Evolutionary conservation across 2,113 vertebrate species (phyloP), one percentile per base, ranked within the genome.

Genomic region (Martes martes): DNA sequence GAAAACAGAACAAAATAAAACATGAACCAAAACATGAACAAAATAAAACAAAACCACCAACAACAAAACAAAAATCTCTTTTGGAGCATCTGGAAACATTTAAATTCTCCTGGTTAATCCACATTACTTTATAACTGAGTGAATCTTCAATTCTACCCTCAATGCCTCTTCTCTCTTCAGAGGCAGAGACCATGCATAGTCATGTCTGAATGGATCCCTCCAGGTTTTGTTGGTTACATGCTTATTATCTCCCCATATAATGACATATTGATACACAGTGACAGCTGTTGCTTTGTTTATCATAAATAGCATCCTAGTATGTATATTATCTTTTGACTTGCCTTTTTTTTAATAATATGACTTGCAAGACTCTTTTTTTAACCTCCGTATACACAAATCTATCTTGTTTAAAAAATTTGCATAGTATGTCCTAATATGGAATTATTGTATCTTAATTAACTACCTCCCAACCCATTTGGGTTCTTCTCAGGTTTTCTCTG

Each of bases 141-240:
- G 71, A 65, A 21, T 67, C 23, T 80, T 59, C 26, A 52, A 52
- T 16, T 11, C 10, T 28, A 4, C 24, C 55, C 4, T 65, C 7
- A 0, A 10, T 2, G 1, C 6, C 1, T 65, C 42, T 61, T 45
- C 52, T 80, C 42, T 52, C 3, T 86, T 15, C 14, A 39, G 80
- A 82, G 28, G n/a, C 7, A 45, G 71, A 39, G 0, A 3, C 50
- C 9, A 1, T 8, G 39, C 55, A n/a, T 11, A 4, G 28, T 4
- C 89, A 26, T 45, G 18, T 21, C 21, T 45, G 6, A 4, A 16
- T 36, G 19, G 4, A 28, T 50, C 36, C 26, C 88, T 83, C 13
- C 13, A 33, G 45, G 16, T 23, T 15, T 89, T 36, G 23, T 39
- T 26, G 31, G 84, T 6, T 15, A 4, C 16, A 19, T 8, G 19